A percentile compares a stretch with the other conserved stretches of the same genome.
phyloP scores from a whole-genome alignment of 2,797 vertebrate genomes.

The Danionella dracula region DNA sequence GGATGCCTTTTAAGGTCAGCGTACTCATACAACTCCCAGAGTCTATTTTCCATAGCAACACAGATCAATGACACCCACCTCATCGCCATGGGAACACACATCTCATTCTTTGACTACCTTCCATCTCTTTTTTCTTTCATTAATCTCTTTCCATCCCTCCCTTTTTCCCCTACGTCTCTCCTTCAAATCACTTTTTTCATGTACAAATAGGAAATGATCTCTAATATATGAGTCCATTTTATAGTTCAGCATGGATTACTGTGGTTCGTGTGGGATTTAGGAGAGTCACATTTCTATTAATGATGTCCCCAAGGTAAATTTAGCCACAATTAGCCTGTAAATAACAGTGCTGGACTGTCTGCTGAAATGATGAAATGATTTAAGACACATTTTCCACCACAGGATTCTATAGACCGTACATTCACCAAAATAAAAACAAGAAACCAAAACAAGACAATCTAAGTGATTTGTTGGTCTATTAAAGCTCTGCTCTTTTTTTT shows the following conservation, averaged over 20 bases:
- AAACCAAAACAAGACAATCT: background rate
- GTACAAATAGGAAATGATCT: constrained; percentile 13
- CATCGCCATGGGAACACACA: constrained; percentile 42
- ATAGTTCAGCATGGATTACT: constrained; percentile 23
- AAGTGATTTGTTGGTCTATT: background rate
- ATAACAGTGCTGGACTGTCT: constrained; percentile 10
- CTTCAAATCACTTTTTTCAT: background rate
- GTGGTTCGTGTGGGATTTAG: background rate
- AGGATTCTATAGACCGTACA: background rate
- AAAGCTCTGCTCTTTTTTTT: background rate
- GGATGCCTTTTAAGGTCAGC: constrained; percentile 10
- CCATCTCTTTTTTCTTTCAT: constrained; percentile 34
- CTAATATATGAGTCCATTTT: constrained; percentile 11
- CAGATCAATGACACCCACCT: constrained; percentile 45
- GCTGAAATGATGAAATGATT: constrained; percentile 4
- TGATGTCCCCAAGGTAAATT: constrained; percentile 11
- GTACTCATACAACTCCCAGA: background rate
- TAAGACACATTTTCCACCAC: background rate
- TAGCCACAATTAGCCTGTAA: constrained; percentile 12
- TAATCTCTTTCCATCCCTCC: background rate
- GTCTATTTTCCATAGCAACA: constrained; percentile 28
- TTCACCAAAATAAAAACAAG: background rate
- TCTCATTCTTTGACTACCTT: constrained; percentile 25
- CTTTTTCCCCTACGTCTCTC: background rate
- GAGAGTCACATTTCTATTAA: constrained; percentile 12